Conservation (phyloP, 2,797 vertebrate genomes). For the Garrulus glandarius region DNA sequence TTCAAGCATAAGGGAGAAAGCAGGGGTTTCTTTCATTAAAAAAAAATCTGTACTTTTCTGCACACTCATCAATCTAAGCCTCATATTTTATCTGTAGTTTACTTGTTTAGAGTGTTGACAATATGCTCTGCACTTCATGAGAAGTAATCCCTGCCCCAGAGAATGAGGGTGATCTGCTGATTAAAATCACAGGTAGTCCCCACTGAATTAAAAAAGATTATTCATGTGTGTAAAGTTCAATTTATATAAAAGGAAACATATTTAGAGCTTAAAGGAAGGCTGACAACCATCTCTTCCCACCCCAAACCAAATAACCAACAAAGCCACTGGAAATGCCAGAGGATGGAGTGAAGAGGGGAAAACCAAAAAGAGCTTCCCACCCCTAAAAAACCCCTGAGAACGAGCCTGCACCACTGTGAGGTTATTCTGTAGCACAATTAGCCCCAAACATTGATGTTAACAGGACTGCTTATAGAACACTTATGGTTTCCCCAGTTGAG, state of each 20-base stretch:
- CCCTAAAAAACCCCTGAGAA: neutral
- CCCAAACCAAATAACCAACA: accelerated
- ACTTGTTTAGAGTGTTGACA: neutral
- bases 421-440: neutral
- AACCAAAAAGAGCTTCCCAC: neutral
- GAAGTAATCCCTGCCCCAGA: neutral
- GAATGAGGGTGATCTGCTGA: neutral
- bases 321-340: neutral
- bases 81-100: neutral
- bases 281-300: neutral
- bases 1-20: neutral
- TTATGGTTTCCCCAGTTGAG: neutral
- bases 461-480: neutral
- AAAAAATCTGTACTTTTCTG: neutral
- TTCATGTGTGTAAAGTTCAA: neutral
- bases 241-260: neutral
- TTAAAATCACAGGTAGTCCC: neutral
- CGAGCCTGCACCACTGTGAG: accelerated
- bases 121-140: neutral
- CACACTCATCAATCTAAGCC: neutral
- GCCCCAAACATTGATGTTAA: neutral
- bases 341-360: neutral
- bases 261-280: neutral
- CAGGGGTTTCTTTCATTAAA: neutral
- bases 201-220: neutral